phyloP scores from a whole-genome alignment of 1,140 invertebrate species.

The Bacillus rossius region DNA sequence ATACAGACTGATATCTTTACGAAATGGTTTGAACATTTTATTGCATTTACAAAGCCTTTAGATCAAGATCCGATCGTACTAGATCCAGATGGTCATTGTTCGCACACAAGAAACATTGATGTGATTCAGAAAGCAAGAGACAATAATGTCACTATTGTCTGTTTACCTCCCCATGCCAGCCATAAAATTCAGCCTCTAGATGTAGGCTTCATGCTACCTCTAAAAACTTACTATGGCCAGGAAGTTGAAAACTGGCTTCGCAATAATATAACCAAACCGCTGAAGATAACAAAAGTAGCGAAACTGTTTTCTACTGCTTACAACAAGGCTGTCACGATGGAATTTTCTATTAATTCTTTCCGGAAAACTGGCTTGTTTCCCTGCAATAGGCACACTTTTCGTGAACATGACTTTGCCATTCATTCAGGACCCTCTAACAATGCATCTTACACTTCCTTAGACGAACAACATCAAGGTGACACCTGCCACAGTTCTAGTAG shows the following conservation, averaged over 20 bases:
- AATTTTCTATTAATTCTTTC: background rate
- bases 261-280: background rate
- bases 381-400: slow-evolving; percentile 1
- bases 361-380: background rate
- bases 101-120: too few relatives aligned
- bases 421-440: background rate
- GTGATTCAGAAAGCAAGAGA: too few relatives aligned
- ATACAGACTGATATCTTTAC: slow-evolving; percentile 11
- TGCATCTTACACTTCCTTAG: too few relatives aligned
- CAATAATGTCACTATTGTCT: too few relatives aligned
- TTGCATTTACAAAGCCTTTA: slow-evolving; percentile 14
- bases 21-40: slow-evolving; percentile 38
- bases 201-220: slow-evolving; percentile 34
- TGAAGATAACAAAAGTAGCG: background rate
- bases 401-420: background rate
- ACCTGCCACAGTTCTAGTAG: too few relatives aligned
- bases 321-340: background rate
- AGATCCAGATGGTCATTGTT: too few relatives aligned
- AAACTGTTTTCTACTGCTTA: slow-evolving; percentile 4
- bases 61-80: slow-evolving; percentile 11
- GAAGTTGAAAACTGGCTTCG: slow-evolving; percentile 30
- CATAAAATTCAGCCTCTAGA: slow-evolving; percentile 24
- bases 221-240: slow-evolving; percentile 34
- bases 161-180: background rate
- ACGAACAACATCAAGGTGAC: too few relatives aligned